phyloP scores from a whole-genome alignment of 2,888 invertebrate genomes.

The Platynereis dumerilii region DNA sequence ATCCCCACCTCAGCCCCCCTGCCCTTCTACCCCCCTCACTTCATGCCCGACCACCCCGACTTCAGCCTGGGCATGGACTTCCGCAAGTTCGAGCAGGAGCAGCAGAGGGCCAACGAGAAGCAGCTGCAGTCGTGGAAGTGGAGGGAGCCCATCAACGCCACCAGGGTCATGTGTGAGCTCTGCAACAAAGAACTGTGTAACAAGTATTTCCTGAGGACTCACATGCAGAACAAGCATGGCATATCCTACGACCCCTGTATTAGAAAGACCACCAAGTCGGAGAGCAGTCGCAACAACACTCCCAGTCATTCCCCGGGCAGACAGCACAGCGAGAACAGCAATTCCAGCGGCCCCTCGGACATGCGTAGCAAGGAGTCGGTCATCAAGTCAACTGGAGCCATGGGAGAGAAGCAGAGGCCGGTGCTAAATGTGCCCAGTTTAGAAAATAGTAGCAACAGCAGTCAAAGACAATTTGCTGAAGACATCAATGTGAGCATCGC shows the following conservation, averaged over 20 bases:
- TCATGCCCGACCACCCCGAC: conserved; percentile 19
- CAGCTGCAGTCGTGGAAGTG: conserved; percentile 49
- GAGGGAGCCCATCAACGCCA: conserved; percentile 58
- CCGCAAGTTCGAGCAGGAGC: neutral
- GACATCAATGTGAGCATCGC: neutral
- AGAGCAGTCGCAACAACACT: neutral
- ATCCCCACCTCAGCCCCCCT: conserved; percentile 5
- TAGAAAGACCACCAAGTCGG: conserved; percentile 37
- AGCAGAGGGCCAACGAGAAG: neutral
- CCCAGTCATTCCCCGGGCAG: neutral
- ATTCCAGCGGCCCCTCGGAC: no score
- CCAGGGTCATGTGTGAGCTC: conserved; percentile 59
- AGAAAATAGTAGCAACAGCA: conserved; percentile 4
- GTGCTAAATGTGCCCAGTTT: no score
- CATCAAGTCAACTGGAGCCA: neutral
- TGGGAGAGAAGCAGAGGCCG: neutral
- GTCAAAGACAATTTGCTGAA: neutral
- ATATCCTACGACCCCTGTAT: conserved; percentile 49
- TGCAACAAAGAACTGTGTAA: conserved; percentile 64
- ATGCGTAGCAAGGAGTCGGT: neutral
- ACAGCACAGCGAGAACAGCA: neutral
- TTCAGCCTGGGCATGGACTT: no score
- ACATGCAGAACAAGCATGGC: conserved; percentile 63
- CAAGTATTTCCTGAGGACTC: conserved; percentile 63
- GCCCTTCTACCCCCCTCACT: conserved; percentile 4